Conservation (phyloP, 2,113 vertebrate genomes). For the Ictalurus furcatus region DNA sequence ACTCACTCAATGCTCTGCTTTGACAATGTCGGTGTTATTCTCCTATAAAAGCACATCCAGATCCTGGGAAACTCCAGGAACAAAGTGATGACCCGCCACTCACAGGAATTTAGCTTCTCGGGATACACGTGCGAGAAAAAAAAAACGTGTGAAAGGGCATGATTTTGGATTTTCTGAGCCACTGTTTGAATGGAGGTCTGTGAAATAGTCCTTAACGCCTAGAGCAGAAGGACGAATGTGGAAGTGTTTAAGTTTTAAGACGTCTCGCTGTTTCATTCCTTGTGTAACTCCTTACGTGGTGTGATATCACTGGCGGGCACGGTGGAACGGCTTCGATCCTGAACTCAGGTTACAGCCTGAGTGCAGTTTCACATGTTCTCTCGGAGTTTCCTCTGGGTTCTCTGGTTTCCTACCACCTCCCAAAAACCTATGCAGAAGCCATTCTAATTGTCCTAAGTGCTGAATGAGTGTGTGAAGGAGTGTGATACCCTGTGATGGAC, state of each 20-base stretch:
- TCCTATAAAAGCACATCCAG: background rate
- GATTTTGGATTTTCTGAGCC: background rate
- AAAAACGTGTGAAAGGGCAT: background rate
- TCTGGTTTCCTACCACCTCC: background rate
- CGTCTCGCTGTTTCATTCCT: background rate
- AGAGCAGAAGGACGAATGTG: background rate
- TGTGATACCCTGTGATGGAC: background rate
- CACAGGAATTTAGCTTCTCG: background rate
- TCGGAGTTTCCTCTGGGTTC: background rate
- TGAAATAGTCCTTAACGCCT: background rate
- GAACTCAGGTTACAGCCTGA: background rate
- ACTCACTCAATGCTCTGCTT: background rate
- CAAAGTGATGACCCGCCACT: background rate
- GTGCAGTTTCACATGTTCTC: slow-evolving; percentile 2
- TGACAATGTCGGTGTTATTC: background rate
- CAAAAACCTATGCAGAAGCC: background rate
- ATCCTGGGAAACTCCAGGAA: background rate
- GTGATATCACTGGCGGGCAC: background rate
- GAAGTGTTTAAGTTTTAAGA: background rate
- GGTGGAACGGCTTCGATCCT: background rate
- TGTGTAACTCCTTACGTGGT: background rate
- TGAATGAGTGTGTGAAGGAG: background rate
- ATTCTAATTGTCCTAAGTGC: background rate
- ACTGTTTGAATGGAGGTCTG: background rate
- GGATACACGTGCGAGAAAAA: background rate